Evolutionary conservation across 2,888 invertebrate species (phyloP), one percentile per base, ranked within the genome.

Genomic region (Pyrocoelia pectoralis): DNA sequence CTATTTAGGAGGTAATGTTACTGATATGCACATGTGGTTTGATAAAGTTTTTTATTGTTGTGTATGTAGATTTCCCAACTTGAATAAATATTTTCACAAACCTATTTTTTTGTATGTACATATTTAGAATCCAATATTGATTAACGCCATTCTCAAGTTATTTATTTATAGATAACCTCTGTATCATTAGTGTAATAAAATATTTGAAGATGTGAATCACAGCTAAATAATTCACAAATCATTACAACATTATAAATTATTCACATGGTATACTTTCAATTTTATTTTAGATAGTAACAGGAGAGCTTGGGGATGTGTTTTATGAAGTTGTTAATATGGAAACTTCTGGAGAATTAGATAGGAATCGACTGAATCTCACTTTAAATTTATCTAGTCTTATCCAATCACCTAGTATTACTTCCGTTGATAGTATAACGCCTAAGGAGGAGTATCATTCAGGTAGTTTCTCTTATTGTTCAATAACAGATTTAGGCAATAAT

Each of bases 281-380:
- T 56, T 48, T 17, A 8, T 29, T 51, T 56, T 56, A 83, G 82
- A 83, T 85, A 12, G 83, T 89, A 79, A 84, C 84, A 1, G 85
- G 84, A 8, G 90, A 90, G 69, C 80, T 84, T 0, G 80, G 84
- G 5, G 90, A 90, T 53, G 79, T 88, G 33, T 86, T 87, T 70
- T 92, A 91, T 76, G 89, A 91, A 76, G 93, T 94, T 49, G 82
- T 89, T 43, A 90, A 85, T 73, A 89, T 93, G 76, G 92, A 92
- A 78, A 90, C 92, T 12, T 89, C 92, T 4, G 93, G 93, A 17
- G 92, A 92, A 77, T 79, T 92, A 70, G 92, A 92, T 76, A 84
- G 89, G 65, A 91, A 89, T 69, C 84, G 91, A 60, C 82, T 91
- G 64, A 91, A 91, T 81, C 81, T 92, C 71, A 90, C 90, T 58